A percentile compares a stretch with the other conserved stretches of the same genome.
These are phyloP conservation scores for Aphidius ervi DNA, from an alignment of 1,140 invertebrate species.

Conservation along the genomic window DNA sequence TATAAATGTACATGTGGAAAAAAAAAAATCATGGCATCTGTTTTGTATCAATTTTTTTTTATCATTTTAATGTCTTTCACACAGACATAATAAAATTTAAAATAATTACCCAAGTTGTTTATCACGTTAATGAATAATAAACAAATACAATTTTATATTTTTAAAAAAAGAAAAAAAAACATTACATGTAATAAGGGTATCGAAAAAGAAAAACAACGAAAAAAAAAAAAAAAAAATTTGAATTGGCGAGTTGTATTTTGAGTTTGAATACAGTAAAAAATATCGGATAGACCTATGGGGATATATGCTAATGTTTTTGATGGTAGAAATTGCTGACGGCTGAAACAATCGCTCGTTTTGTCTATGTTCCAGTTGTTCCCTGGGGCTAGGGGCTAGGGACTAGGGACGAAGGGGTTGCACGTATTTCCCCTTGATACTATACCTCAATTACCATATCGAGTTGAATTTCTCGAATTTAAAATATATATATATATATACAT, in stretches of 20 bases:
- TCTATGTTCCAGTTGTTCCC: not conserved
- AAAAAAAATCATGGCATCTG: too few relatives aligned
- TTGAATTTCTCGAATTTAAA: conserved; percentile 10
- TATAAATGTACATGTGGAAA: too few relatives aligned
- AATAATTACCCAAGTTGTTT: not conserved
- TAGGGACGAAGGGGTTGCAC: not conserved
- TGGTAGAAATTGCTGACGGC: not conserved
- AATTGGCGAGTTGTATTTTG: conserved; percentile 25
- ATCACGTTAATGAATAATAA: not conserved
- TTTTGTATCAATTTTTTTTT: too few relatives aligned
- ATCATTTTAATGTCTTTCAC: too few relatives aligned
- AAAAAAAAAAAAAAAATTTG: conserved; percentile 43
- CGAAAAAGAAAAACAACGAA: conserved; percentile 25
- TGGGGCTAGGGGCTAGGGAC: not conserved
- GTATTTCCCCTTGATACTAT: conserved; percentile 5
- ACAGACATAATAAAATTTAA: too few relatives aligned
- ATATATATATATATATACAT: conserved; percentile 5
- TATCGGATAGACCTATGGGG: conserved; percentile 26
- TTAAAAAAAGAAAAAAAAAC: conserved; percentile 32
- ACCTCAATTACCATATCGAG: conserved; percentile 18
- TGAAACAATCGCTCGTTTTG: conserved; percentile 23
- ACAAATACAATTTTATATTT: conserved; percentile 22
- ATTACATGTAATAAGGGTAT: too few relatives aligned
- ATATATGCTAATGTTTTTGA: conserved; percentile 26
- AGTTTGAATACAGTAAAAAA: conserved; percentile 22